Conservation (phyloP, 2,113 vertebrate species). For the Phylloscopus trochilus region DNA sequence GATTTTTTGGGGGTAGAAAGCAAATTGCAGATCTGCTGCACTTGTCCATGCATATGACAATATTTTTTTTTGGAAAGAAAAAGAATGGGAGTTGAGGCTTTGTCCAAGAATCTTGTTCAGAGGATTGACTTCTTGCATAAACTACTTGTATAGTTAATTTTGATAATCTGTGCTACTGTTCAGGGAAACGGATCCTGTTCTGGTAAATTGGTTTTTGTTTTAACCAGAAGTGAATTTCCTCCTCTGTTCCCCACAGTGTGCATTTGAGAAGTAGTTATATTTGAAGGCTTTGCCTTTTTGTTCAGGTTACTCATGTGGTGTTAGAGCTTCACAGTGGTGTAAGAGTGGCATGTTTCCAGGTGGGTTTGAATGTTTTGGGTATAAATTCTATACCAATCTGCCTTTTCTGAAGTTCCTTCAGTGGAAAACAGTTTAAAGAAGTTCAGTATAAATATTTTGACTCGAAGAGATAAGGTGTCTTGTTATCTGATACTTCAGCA, state of each 20-base stretch:
- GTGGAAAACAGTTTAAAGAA: neutral
- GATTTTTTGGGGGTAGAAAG: neutral
- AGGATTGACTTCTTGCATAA: neutral
- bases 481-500: neutral
- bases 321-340: neutral
- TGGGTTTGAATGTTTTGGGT: neutral
- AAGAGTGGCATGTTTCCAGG: neutral
- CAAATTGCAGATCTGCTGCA: neutral
- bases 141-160: neutral
- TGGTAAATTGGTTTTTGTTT: neutral
- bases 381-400: neutral
- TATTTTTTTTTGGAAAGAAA: neutral
- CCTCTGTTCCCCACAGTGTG: rapidly evolving
- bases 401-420: neutral
- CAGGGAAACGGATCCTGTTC: neutral
- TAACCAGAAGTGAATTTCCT: neutral
- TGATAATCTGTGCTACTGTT: neutral
- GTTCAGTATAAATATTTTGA: neutral
- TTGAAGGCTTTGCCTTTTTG: neutral
- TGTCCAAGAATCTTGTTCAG: neutral
- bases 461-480: neutral
- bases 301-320: neutral
- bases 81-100: neutral
- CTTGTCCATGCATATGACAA: neutral
- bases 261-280: neutral